Conservation (phyloP, 2,797 vertebrate genomes). For the Selene dorsalis region DNA sequence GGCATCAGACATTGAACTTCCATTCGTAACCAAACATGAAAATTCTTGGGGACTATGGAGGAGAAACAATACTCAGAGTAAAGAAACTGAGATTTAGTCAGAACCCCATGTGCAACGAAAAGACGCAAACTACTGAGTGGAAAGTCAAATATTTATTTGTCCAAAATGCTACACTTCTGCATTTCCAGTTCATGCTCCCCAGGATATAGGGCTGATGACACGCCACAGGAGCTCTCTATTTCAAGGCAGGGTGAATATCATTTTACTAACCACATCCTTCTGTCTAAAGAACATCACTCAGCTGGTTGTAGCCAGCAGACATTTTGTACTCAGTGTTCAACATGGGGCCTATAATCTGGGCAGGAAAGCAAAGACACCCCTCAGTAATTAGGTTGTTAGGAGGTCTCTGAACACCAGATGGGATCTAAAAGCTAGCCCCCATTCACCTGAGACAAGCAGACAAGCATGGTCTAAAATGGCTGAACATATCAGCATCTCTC, state of each 20-base stretch:
- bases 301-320: slow-evolving; percentile 70
- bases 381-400: slow-evolving; percentile 74
- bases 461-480: slow-evolving; percentile 68
- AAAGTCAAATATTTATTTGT: slow-evolving; percentile 36
- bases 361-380: slow-evolving; percentile 51
- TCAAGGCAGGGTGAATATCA: slow-evolving; percentile 49
- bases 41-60: not conserved
- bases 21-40: slow-evolving; percentile 14
- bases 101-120: slow-evolving; percentile 8
- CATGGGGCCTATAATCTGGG: slow-evolving; percentile 64
- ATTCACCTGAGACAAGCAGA: slow-evolving; percentile 68
- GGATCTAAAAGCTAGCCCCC: slow-evolving; percentile 68
- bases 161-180: slow-evolving; percentile 15
- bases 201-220: slow-evolving; percentile 15
- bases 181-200: slow-evolving; percentile 40
- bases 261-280: slow-evolving; percentile 77
- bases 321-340: slow-evolving; percentile 73
- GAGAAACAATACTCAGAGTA: slow-evolving; percentile 24
- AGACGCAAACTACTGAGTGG: slow-evolving; percentile 16
- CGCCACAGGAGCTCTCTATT: slow-evolving; percentile 51
- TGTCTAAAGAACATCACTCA: slow-evolving; percentile 65
- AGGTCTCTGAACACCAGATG: slow-evolving; percentile 72
- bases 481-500: slow-evolving; percentile 52
- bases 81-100: slow-evolving; percentile 22
- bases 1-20: not conserved